Base-by-base conservation (phyloP, 1,140 invertebrate species). In the Drosophila paulistorum region DNA sequence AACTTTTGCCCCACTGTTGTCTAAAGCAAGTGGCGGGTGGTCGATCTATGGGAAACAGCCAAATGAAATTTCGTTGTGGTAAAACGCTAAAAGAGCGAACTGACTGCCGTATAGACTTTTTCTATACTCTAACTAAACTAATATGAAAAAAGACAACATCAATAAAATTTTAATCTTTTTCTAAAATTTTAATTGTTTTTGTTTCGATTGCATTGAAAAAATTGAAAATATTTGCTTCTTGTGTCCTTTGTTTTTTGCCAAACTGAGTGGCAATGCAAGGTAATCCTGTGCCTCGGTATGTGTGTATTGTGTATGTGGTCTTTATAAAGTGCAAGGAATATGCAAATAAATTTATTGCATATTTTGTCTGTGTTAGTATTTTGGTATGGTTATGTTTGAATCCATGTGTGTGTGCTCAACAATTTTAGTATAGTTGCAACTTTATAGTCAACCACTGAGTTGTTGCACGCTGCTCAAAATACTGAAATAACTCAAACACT, bases 401-500 rank as follows among this genome's bases (percentile, higher is more conserved):
- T 30, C 30, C 62, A 35, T 14, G 45, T 48, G 37, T 59, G 48
- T 41, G 23, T 68, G 23, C 65, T 59, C 73, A 77, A 71, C 65
- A 84, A 81, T 74, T 68, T 77, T 42, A 59, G 68, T 37, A 54
- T 63, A 39, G 65, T 61, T 70, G 73, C 59, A 77, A 82, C 81
- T 73, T 80, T 84, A 80, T 71, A 64, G 57, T 42, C 30, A 61
- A 33, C 45, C 45, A 33, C 57, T 54, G 20, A 35, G 33, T 17
- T 68, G 54, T 37, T 59, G 64, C 48, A 17, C 13, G 58, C 39
- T 57, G 72, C 65, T 67, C 39, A 68, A 76, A 82, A 64, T 75
- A 51, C 59, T 64, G 78, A 65, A 85, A 85, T 81, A 78, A 75
- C 78, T 81, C 62, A 80, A 81, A 80, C 70, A 71, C 65, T 70